A percentile compares a stretch with the other conserved stretches of the same genome.
Conservation (phyloP, 2,113 vertebrate genomes). For the Nothoprocta pentlandii region DNA sequence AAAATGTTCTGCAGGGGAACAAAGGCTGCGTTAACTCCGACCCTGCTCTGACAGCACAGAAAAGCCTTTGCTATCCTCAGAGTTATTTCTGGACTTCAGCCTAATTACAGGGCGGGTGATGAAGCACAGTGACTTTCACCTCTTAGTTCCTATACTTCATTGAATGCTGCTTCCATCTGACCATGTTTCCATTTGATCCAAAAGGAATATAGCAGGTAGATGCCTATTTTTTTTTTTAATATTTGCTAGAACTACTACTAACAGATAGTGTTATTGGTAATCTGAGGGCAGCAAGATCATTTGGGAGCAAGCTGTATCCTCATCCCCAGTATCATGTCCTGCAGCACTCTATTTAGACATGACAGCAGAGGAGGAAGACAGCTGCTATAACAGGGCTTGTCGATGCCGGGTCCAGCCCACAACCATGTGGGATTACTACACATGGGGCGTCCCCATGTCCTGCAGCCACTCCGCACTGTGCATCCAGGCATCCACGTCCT, state of each 20-base stretch:
- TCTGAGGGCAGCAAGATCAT: neutral
- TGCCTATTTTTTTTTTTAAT: neutral
- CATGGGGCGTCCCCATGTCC: neutral
- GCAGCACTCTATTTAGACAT: neutral
- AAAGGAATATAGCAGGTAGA: neutral
- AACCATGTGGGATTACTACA: neutral
- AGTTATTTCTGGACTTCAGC: neutral
- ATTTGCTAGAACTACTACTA: neutral
- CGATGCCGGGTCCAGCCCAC: neutral
- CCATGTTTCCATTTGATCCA: neutral
- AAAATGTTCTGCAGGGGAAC: conserved; percentile 87
- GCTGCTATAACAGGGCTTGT: neutral
- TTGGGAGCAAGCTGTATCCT: neutral
- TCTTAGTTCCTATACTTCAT: neutral
- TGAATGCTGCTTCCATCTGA: neutral
- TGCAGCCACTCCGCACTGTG: neutral
- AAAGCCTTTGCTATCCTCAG: neutral
- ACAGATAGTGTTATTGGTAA: neutral
- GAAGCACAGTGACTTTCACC: neutral
- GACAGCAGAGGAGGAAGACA: neutral
- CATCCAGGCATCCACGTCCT: neutral
- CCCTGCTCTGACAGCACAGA: neutral
- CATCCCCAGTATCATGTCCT: neutral
- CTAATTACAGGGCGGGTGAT: conserved; percentile 4
- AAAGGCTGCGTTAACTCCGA: neutral